Percentiles rank a stretch among this genome's conserved stretches.
phyloP scores from a whole-genome alignment of 2,113 vertebrate species.

The Phyllostomus discolor region DNA sequence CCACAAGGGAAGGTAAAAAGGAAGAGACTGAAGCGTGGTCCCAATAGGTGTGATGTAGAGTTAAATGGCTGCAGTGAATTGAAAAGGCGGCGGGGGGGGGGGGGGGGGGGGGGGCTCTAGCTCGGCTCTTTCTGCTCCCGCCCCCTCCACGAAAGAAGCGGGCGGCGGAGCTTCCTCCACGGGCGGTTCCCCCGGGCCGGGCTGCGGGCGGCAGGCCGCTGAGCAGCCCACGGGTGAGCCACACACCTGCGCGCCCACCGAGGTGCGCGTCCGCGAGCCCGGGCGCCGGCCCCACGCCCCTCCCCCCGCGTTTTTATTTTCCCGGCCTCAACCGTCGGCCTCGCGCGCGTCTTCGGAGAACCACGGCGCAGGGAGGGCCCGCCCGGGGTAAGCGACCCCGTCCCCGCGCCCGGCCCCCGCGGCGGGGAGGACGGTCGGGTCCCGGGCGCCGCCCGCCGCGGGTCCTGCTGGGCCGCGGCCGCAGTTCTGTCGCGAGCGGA shows the following conservation, averaged over 20 bases:
- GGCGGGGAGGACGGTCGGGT: not conserved
- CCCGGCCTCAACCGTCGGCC: conserved; percentile 47
- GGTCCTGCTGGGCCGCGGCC: not conserved
- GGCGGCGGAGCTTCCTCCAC: not conserved
- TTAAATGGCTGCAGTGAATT: fast-evolving
- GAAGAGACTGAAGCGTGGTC: not conserved
- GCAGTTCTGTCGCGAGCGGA: not conserved
- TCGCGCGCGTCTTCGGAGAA: not conserved
- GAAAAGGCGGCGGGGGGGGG: too few relatives aligned
- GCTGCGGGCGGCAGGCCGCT: too few relatives aligned
- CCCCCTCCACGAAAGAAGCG: not conserved
- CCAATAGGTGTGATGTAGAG: fast-evolving
- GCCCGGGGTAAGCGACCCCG: conserved; percentile 1
- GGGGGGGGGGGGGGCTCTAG: not conserved
- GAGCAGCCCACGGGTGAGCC: not conserved
- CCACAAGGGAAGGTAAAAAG: not conserved
- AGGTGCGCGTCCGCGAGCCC: conserved; percentile 18
- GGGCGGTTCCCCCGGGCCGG: not conserved
- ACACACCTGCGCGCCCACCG: conserved; percentile 47
- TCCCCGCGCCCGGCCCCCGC: not conserved
- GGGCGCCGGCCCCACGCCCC: conserved; percentile 37
- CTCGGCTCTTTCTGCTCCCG: not conserved
- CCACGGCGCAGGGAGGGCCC: not conserved
- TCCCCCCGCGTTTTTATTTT: conserved; percentile 23
- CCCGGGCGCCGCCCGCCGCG: not conserved